A percentile compares a stretch with the other conserved stretches of the same genome.
phyloP scores from a whole-genome alignment of 2,888 invertebrate species.

The Theretra japonica region DNA sequence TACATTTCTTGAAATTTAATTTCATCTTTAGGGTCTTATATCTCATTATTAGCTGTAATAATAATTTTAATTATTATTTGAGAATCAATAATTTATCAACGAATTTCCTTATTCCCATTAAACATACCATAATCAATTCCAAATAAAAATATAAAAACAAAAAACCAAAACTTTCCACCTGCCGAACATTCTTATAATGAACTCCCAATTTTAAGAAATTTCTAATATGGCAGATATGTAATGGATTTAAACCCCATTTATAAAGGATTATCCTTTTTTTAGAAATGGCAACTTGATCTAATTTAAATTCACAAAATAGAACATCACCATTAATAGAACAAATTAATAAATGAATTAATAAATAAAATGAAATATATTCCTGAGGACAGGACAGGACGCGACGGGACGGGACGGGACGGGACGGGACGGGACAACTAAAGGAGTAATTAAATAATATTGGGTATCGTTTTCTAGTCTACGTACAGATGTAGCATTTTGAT shows the following conservation, averaged over 20 bases:
- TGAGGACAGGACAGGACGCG: too few relatives aligned
- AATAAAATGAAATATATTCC: too few relatives aligned
- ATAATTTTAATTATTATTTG: slow-evolving; percentile 86
- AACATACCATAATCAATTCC: slow-evolving; percentile 85
- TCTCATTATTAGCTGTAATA: slow-evolving; percentile 85
- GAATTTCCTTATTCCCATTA: slow-evolving; percentile 76
- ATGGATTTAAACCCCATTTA: slow-evolving; percentile 88
- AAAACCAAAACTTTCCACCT: slow-evolving; percentile 84
- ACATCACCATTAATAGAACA: slow-evolving; percentile 87
- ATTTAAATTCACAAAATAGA: slow-evolving; percentile 85
- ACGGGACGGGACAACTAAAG: neutral
- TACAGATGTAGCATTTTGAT: neutral
- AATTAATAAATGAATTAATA: slow-evolving; percentile 64
- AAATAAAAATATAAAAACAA: too few relatives aligned
- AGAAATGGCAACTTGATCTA: slow-evolving; percentile 86
- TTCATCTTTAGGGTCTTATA: slow-evolving; percentile 87
- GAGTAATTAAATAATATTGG: neutral
- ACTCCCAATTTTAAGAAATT: slow-evolving; percentile 83
- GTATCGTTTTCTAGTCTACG: neutral
- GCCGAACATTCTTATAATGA: slow-evolving; percentile 86
- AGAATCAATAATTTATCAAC: slow-evolving; percentile 84
- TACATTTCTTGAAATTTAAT: slow-evolving; percentile 88
- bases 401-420: too few relatives aligned
- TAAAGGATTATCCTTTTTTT: slow-evolving; percentile 86
- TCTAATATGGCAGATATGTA: slow-evolving; percentile 86